phyloP scores from a whole-genome alignment of 35 echinoderm and acorn worm genomes.

The Diadema setosum region DNA sequence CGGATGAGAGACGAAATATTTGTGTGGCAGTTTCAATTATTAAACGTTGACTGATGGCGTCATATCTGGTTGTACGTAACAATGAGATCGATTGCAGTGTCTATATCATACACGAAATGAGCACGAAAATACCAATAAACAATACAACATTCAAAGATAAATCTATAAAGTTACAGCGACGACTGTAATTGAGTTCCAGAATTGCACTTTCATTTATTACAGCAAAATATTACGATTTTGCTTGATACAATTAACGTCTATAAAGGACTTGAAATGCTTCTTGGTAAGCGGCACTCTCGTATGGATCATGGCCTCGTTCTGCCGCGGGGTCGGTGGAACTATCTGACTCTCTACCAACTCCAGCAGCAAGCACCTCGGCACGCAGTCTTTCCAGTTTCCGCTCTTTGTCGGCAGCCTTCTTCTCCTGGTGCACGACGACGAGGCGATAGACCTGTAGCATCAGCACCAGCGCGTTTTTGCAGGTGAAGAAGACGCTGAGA shows the following conservation, averaged over 20 bases:
- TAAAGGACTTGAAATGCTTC: not conserved
- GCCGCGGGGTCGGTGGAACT: not conserved
- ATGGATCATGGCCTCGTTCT: not conserved
- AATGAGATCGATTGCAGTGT: too few relatives aligned
- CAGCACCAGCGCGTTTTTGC: slow-evolving; percentile 81
- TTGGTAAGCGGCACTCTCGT: not conserved
- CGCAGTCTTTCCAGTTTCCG: slow-evolving; percentile 11
- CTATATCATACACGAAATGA: too few relatives aligned
- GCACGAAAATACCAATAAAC: too few relatives aligned
- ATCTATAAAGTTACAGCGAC: too few relatives aligned
- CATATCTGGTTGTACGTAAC: too few relatives aligned
- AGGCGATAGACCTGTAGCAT: slow-evolving; percentile 76
- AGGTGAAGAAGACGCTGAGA: slow-evolving; percentile 86
- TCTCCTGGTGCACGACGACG: slow-evolving; percentile 66
- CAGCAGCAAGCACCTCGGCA: not conserved
- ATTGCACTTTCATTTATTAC: too few relatives aligned
- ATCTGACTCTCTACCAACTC: not conserved
- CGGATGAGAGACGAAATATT: too few relatives aligned
- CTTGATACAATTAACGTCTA: not conserved
- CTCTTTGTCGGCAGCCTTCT: not conserved
- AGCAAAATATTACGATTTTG: too few relatives aligned
- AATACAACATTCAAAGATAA: too few relatives aligned
- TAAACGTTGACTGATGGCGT: too few relatives aligned
- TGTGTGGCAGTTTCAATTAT: too few relatives aligned
- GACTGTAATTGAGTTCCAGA: too few relatives aligned